Conservation (phyloP, 1,140 invertebrate species). For the Lasioglossum albipes region DNA sequence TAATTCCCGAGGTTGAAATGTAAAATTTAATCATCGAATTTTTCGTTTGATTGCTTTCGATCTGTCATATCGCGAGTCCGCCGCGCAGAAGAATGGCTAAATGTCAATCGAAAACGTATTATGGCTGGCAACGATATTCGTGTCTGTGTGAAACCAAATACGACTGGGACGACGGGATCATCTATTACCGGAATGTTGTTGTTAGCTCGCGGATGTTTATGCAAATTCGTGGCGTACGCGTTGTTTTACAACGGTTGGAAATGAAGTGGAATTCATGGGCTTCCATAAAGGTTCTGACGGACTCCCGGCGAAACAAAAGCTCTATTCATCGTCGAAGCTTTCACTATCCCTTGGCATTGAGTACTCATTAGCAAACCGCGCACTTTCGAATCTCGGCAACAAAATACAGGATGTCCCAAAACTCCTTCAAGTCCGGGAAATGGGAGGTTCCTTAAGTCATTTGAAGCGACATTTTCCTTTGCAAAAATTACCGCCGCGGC, state of each 20-base stretch:
- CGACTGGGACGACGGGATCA: not conserved
- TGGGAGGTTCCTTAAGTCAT: too few relatives aligned
- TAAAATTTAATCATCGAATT: constrained; percentile 9
- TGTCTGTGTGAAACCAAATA: not conserved
- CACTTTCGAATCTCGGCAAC: too few relatives aligned
- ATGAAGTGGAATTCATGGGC: too few relatives aligned
- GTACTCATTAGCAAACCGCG: not conserved
- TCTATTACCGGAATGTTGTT: too few relatives aligned
- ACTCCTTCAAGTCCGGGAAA: too few relatives aligned
- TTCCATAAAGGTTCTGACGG: too few relatives aligned
- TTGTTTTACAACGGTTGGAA: too few relatives aligned
- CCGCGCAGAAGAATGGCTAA: not conserved
- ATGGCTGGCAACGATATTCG: not conserved
- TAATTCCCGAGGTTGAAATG: not conserved
- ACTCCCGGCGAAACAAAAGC: not conserved
- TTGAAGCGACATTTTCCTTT: too few relatives aligned
- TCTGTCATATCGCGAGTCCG: not conserved
- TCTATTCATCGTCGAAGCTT: not conserved
- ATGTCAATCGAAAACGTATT: not conserved
- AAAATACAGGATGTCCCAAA: too few relatives aligned
- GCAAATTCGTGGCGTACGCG: too few relatives aligned
- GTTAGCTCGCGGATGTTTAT: too few relatives aligned
- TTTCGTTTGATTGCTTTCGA: constrained; percentile 4
- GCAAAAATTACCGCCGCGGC: too few relatives aligned
- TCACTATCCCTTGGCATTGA: not conserved